phyloP scores from a whole-genome alignment of 2,888 invertebrate species.

The Colostygia pectinataria region DNA sequence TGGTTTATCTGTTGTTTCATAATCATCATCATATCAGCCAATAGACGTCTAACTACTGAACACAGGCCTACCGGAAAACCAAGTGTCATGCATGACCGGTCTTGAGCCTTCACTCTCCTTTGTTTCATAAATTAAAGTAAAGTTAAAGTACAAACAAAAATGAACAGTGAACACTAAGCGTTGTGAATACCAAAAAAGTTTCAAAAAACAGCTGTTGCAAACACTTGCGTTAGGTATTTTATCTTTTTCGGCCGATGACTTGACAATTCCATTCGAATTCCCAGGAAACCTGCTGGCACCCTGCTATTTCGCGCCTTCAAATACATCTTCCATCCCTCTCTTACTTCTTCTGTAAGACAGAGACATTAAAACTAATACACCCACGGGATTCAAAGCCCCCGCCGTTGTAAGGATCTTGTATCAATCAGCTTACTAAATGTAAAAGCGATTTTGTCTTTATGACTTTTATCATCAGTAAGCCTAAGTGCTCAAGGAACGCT shows the following conservation, averaged over 20 bases:
- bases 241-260: conserved; percentile 21
- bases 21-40: no score
- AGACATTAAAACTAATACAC: conserved; percentile 50
- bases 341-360: conserved; percentile 35
- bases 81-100: no score
- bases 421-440: conserved; percentile 58
- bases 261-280: conserved; percentile 32
- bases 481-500: conserved; percentile 8
- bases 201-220: conserved; percentile 1
- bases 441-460: conserved; percentile 17
- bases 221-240: conserved; percentile 23
- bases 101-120: no score
- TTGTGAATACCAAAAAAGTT: no score
- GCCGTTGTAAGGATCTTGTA: conserved; percentile 61
- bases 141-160: no score
- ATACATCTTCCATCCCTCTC: conserved; percentile 46
- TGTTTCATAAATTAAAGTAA: no score
- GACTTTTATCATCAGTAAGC: conserved; percentile 14
- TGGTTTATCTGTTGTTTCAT: no score
- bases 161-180: no score
- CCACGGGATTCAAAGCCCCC: conserved; percentile 57
- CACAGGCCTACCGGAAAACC: no score
- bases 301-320: conserved; percentile 38
- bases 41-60: no score
- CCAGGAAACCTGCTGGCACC: conserved; percentile 44